A percentile compares a stretch with the other conserved stretches of the same genome.
Evolutionary conservation across 1,140 invertebrate species (phyloP).

Genomic region (Dendrolimus punctatus): DNA sequence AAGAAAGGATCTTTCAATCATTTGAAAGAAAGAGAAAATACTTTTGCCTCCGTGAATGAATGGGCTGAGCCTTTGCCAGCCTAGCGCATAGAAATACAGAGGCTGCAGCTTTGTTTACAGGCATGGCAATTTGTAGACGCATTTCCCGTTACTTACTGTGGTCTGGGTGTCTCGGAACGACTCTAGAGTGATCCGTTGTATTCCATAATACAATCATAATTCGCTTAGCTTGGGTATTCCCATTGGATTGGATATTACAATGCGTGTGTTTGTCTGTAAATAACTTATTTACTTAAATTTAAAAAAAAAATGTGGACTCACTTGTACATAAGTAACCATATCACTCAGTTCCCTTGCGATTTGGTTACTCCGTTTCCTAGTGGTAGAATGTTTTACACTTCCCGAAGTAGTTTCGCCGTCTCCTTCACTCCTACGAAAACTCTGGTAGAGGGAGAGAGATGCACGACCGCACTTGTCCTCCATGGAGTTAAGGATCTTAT

Average conservation of each 20-base stretch:
- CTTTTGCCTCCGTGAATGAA: too few species aligned
- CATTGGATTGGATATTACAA: too few species aligned
- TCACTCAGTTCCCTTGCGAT: constrained; percentile 95
- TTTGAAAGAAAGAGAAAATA: neutral
- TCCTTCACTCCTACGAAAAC: constrained; percentile 52
- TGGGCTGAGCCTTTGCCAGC: too few species aligned
- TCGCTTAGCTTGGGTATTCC: too few species aligned
- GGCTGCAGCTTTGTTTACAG: too few species aligned
- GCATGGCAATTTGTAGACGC: too few species aligned
- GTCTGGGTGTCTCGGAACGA: too few species aligned
- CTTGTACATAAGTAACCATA: constrained; percentile 93
- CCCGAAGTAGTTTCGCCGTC: constrained; percentile 40
- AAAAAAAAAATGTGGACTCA: constrained; percentile 22
- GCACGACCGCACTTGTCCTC: constrained; percentile 63
- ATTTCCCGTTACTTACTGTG: too few species aligned
- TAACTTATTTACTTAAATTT: neutral
- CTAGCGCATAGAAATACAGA: too few species aligned
- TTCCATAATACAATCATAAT: too few species aligned
- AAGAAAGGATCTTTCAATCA: constrained; percentile 4
- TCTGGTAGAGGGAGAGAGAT: constrained; percentile 59
- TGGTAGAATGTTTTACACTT: constrained; percentile 44
- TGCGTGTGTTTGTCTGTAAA: too few species aligned
- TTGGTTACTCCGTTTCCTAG: constrained; percentile 88
- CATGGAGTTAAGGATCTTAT: constrained; percentile 63
- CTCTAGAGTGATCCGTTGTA: too few species aligned